Evolutionary conservation across 1,140 invertebrate species (phyloP).

Genomic region (Aphidius ervi): DNA sequence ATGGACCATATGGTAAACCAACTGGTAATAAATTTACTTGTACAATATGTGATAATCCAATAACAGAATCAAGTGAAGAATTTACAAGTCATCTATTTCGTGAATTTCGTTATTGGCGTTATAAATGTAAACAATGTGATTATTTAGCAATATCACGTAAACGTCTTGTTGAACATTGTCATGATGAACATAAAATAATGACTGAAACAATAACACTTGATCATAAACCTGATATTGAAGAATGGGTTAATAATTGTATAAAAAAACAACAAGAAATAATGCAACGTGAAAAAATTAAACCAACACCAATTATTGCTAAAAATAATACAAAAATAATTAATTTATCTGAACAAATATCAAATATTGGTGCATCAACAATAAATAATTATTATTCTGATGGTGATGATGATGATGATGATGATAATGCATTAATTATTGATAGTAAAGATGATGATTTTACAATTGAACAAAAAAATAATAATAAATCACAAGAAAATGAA

Average conservation of each 20-base stretch:
- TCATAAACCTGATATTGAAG: constrained; percentile 33
- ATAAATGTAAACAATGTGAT: constrained; percentile 41
- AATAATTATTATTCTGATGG: constrained; percentile 14
- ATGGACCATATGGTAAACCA: constrained; percentile 46
- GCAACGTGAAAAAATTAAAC: constrained; percentile 10
- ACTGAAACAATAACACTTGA: constrained; percentile 35
- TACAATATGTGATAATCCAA: constrained; percentile 54
- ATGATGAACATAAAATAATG: constrained; percentile 19
- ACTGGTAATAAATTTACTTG: constrained; percentile 48
- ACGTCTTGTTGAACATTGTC: constrained; percentile 32
- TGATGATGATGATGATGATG: constrained; percentile 29
- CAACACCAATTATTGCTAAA: constrained; percentile 3
- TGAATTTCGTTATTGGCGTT: constrained; percentile 55
- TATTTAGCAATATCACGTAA: constrained; percentile 32
- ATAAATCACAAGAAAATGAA: background rate
- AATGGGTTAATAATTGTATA: constrained; percentile 40
- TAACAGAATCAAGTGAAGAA: constrained; percentile 51
- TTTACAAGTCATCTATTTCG: constrained; percentile 57
- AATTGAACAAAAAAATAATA: background rate
- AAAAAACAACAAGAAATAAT: constrained; percentile 23
- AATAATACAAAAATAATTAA: constrained; percentile 17
- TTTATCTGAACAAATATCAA: constrained; percentile 16
- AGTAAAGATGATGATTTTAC: constrained; percentile 25
- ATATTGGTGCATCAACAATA: constrained; percentile 6
- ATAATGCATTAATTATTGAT: constrained; percentile 29